These are phyloP conservation scores for Bugula neritina DNA, from an alignment of 2,888 invertebrate species.

Conservation along the genomic window DNA sequence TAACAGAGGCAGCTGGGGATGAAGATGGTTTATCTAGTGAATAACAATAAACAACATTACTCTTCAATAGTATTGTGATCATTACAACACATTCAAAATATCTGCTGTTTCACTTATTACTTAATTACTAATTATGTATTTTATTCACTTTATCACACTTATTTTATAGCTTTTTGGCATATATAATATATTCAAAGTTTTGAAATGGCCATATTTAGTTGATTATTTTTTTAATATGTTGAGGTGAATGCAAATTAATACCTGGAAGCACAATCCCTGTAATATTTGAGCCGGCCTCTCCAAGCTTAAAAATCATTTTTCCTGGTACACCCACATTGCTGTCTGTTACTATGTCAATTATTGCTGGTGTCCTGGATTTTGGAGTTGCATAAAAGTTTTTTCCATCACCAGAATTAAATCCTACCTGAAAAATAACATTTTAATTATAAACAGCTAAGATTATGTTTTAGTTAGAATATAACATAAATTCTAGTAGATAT, in stretches of 20 bases:
- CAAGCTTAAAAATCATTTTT: slow-evolving; percentile 10
- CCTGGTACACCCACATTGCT: slow-evolving; percentile 13
- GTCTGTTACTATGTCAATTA: slow-evolving; percentile 3
- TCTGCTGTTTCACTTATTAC: not conserved
- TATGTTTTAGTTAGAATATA: too few relatives aligned
- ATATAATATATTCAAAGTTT: not conserved
- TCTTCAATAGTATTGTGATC: too few relatives aligned
- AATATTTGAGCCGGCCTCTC: not conserved
- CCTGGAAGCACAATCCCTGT: slow-evolving; percentile 3
- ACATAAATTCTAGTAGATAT: too few relatives aligned
- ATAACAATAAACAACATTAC: not conserved
- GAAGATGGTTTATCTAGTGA: not conserved
- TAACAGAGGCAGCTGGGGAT: too few relatives aligned
- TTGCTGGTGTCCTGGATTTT: not conserved
- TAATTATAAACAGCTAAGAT: too few relatives aligned
- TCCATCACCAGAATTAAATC: slow-evolving; percentile 18
- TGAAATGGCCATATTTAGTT: not conserved
- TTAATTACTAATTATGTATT: not conserved
- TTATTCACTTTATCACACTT: not conserved
- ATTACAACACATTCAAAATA: too few relatives aligned
- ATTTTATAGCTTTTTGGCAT: not conserved
- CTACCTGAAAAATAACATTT: too few relatives aligned
- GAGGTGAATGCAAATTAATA: too few relatives aligned
- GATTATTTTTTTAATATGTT: too few relatives aligned
- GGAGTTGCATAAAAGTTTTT: slow-evolving; percentile 1